phyloP scores from a whole-genome alignment of 2,113 vertebrate genomes.

The Pycnonotus jocosus region DNA sequence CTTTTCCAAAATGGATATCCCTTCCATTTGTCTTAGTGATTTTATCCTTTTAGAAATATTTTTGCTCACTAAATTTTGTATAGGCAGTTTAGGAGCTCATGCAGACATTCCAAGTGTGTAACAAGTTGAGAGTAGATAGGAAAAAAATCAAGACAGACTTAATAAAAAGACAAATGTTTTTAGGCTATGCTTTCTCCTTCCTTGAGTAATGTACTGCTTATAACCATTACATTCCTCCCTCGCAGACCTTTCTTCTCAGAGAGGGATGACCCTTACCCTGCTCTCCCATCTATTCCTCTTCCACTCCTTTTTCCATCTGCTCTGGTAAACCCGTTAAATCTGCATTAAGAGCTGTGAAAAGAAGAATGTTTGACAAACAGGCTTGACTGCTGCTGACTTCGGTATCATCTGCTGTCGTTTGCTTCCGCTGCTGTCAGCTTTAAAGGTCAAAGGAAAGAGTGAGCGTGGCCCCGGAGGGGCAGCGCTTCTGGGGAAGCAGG shows the following conservation, averaged over 20 bases:
- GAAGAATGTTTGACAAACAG: neutral
- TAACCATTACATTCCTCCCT: neutral
- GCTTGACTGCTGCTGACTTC: neutral
- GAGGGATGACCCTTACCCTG: neutral
- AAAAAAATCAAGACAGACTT: neutral
- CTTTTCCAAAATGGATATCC: neutral
- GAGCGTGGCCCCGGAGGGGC: neutral
- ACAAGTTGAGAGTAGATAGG: neutral
- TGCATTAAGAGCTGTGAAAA: neutral
- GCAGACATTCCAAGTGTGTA: neutral
- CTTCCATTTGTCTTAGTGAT: neutral
- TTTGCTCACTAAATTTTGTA: neutral
- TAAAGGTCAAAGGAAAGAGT: constrained; percentile 5
- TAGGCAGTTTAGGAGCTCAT: neutral
- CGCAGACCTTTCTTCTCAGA: neutral
- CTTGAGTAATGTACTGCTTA: neutral
- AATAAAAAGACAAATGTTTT: neutral
- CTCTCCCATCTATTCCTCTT: neutral
- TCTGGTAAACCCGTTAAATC: neutral
- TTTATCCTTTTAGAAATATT: neutral
- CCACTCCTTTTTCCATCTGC: neutral
- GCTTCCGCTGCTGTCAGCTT: neutral
- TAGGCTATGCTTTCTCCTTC: neutral
- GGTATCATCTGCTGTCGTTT: neutral
- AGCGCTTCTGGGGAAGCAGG: neutral